Evolutionary conservation across 2,113 vertebrate genomes (phyloP).

Genomic region (Lophochroa leadbeateri): DNA sequence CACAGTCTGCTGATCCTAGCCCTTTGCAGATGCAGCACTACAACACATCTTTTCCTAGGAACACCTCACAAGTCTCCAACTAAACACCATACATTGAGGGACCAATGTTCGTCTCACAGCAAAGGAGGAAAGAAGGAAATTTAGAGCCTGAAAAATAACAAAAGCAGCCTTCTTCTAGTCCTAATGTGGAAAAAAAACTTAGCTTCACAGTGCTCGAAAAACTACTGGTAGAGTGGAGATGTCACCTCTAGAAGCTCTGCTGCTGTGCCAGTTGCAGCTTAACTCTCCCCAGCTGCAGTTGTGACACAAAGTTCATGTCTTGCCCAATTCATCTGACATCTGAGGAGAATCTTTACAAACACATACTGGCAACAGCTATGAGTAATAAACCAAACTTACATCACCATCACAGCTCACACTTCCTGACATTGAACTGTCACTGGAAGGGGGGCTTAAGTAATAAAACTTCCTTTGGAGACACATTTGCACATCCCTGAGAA

Average conservation of each 20-base stretch:
- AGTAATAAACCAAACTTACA: background rate
- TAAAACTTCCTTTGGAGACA: background rate
- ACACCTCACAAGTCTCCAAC: background rate
- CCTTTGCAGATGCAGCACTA: background rate
- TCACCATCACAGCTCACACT: background rate
- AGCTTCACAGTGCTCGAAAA: background rate
- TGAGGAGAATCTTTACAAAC: background rate
- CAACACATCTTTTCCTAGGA: background rate
- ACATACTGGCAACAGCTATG: background rate
- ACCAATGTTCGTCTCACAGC: accelerated
- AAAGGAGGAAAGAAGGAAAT: background rate
- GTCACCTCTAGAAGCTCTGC: background rate
- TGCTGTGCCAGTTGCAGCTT: background rate
- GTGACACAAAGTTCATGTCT: background rate
- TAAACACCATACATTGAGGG: background rate
- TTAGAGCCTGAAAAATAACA: background rate
- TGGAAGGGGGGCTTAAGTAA: background rate
- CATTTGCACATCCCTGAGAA: background rate
- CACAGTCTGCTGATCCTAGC: background rate
- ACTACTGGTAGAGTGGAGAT: background rate
- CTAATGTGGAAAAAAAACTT: background rate
- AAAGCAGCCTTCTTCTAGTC: background rate
- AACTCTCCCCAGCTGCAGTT: background rate
- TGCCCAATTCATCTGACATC: background rate
- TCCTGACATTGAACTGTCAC: background rate